Conservation (phyloP, 2,888 invertebrate genomes). For the Watsonalla cultraria region DNA sequence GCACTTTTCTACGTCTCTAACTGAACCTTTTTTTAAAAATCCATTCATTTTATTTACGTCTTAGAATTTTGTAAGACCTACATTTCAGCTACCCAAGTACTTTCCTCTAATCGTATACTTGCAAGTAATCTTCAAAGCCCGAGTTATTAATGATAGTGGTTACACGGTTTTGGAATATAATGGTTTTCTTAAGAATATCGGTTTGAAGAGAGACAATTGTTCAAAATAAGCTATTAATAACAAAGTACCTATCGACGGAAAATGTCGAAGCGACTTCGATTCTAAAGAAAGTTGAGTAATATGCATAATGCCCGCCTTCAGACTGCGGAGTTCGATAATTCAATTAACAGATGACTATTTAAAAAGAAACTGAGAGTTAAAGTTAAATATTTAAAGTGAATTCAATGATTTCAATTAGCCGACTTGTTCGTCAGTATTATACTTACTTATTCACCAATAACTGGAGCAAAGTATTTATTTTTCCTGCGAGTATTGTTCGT, state of each 20-base stretch:
- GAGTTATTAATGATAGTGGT: slow-evolving; percentile 32
- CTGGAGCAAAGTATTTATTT: slow-evolving; percentile 36
- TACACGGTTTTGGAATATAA: slow-evolving; percentile 20
- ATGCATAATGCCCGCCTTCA: slow-evolving; percentile 12
- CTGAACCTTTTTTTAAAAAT: no score
- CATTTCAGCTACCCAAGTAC: no score
- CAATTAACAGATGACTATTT: slow-evolving; percentile 24
- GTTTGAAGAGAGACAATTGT: slow-evolving; percentile 19
- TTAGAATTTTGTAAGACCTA: slow-evolving; percentile 8
- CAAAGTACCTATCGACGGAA: slow-evolving; percentile 11
- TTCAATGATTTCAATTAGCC: slow-evolving; percentile 50
- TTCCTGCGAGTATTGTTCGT: slow-evolving; percentile 51
- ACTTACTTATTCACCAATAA: slow-evolving; percentile 10
- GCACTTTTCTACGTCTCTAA: no score
- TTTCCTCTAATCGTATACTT: slow-evolving; percentile 18
- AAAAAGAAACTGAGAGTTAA: slow-evolving; percentile 20
- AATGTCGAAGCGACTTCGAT: no score
- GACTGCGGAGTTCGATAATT: slow-evolving; percentile 18
- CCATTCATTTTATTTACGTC: not conserved
- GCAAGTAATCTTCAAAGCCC: slow-evolving; percentile 28
- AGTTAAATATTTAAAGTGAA: slow-evolving; percentile 42
- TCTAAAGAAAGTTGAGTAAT: not conserved
- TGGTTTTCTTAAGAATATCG: slow-evolving; percentile 21
- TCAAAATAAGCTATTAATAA: slow-evolving; percentile 27
- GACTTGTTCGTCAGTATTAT: slow-evolving; percentile 30